Evolutionary conservation across 2,797 vertebrate genomes (phyloP).

Genomic region (Chloroceryle inda): DNA sequence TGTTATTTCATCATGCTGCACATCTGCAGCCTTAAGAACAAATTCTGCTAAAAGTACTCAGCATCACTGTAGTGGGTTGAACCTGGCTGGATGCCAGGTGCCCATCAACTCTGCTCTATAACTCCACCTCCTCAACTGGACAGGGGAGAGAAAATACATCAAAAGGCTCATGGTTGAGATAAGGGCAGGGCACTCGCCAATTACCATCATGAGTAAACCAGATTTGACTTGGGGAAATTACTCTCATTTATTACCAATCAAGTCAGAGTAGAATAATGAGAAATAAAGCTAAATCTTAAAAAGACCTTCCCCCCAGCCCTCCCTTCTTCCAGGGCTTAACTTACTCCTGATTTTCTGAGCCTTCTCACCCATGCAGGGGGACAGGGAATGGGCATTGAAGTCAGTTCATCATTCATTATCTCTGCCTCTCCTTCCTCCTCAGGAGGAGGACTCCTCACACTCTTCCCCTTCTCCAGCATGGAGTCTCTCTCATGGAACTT

Average conservation of each 20-base stretch:
- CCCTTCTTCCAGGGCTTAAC: not conserved
- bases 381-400: not conserved
- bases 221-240: not conserved
- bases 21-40: constrained; percentile 65
- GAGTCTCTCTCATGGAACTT: too few species aligned
- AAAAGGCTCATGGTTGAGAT: not conserved
- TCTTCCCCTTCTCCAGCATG: too few species aligned
- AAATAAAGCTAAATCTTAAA: not conserved
- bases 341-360: not conserved
- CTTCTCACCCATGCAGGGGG: not conserved
- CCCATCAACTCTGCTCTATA: not conserved
- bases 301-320: not conserved
- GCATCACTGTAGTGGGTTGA: not conserved
- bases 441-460: too few species aligned
- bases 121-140: not conserved
- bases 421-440: too few species aligned
- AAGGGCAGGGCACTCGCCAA: not conserved
- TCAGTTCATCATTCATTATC: too few species aligned
- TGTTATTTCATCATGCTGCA: constrained; percentile 69
- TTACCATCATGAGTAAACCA: not conserved
- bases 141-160: not conserved
- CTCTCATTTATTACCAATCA: too few species aligned
- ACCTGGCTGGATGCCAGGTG: not conserved
- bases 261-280: not conserved
- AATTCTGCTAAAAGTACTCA: constrained; percentile 39